Evolutionary conservation across 2,888 invertebrate genomes (phyloP).

Genomic region (Zhuqinia jingwanae): DNA sequence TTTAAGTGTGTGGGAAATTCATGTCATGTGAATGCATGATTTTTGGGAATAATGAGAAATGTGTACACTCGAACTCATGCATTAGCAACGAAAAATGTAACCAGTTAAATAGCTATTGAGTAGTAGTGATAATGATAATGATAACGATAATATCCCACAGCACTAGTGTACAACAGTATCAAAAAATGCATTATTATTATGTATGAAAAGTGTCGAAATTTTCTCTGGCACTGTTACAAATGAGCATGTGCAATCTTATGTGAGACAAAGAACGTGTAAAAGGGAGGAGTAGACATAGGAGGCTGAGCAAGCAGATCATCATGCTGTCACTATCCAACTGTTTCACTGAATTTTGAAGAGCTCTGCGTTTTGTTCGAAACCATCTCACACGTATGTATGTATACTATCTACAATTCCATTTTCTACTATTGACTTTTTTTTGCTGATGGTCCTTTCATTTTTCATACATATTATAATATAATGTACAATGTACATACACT

Average conservation of each 20-base stretch:
- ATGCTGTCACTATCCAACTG: constrained; percentile 13
- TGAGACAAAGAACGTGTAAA: constrained; percentile 10
- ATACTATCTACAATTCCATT: neutral
- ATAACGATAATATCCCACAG: neutral
- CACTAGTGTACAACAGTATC: too few relatives aligned
- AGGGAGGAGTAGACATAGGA: constrained; percentile 29
- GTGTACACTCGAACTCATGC: neutral
- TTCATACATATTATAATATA: too few relatives aligned
- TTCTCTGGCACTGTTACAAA: neutral
- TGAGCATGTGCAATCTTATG: neutral
- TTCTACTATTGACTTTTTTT: too few relatives aligned
- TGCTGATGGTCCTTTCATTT: too few relatives aligned
- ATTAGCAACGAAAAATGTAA: neutral
- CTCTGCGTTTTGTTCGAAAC: neutral
- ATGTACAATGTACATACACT: neutral
- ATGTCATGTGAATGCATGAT: neutral
- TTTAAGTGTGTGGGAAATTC: neutral
- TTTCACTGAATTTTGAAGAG: neutral
- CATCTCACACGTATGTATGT: neutral
- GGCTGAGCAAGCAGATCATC: constrained; percentile 14
- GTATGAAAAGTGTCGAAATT: neutral
- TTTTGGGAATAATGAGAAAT: neutral
- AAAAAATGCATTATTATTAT: neutral
- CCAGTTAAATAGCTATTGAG: neutral
- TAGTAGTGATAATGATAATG: neutral